These are phyloP conservation scores for Salvelinus sp. DNA, from an alignment of 2,113 vertebrate species.

Conservation along the genomic window DNA sequence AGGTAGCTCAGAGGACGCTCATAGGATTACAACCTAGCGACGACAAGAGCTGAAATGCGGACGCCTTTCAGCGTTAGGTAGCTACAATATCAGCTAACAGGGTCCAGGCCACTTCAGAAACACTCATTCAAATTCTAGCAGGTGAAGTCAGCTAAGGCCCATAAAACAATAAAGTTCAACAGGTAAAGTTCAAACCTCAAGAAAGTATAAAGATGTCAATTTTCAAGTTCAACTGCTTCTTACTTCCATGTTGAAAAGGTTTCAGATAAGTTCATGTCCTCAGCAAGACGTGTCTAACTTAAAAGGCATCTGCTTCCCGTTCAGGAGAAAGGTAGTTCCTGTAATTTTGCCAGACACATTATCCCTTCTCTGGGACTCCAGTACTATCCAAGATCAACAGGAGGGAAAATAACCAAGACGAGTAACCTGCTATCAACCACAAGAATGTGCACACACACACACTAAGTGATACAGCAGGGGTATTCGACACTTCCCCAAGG, in stretches of 20 bases:
- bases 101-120: too few species aligned
- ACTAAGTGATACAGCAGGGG: too few species aligned
- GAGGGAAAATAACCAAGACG: neutral
- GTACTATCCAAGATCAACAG: constrained; percentile 27
- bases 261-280: constrained; percentile 30
- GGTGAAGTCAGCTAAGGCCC: too few species aligned
- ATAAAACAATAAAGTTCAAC: too few species aligned
- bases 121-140: too few species aligned
- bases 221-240: neutral
- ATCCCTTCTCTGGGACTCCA: constrained; percentile 18
- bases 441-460: too few species aligned
- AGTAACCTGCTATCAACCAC: neutral
- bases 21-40: neutral
- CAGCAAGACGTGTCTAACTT: constrained; percentile 17
- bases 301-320: constrained; percentile 35
- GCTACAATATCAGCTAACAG: neutral
- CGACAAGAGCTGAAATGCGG: neutral
- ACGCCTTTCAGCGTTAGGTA: neutral
- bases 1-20: neutral
- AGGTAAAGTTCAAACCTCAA: too few species aligned
- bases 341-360: constrained; percentile 45
- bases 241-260: constrained; percentile 15
- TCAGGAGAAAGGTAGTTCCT: constrained; percentile 38
- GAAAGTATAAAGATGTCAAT: too few species aligned
- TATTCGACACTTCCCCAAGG: too few species aligned